Base-by-base conservation (phyloP, 2,888 invertebrate species). In the Pterostichus madidus region DNA sequence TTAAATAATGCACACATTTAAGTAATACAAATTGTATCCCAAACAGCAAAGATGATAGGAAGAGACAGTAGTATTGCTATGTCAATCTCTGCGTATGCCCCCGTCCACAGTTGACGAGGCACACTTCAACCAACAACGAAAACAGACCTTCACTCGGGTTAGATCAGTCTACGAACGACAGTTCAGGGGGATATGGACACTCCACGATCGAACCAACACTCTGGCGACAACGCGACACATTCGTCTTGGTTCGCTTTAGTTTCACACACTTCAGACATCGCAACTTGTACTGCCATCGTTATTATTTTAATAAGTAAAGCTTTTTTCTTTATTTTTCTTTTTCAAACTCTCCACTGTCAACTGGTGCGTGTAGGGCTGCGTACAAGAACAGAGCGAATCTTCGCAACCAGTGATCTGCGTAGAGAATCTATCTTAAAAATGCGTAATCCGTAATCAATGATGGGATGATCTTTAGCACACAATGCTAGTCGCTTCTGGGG, bases 1-100 rank as follows among this genome's bases (percentile, higher is more conserved):
- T 83, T 83, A 83, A 83, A 83, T 83, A 83, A 83, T 83, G 83
- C 83, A 83, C 76, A 83, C 83, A 83, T 83, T 83, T 83, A 83
- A 83, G 83, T 83, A 83, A 83, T 83, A 83, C 83, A 83, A 83
- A 83, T 81, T 83, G 83, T 83, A 77, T 83, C 83, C 83, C 83
- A 83, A 83, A 83, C 83, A 83, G 83, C 83, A 83, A 83, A 77
- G 76, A 83, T 77, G 77, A 81, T 59, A 83, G 83, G 83, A 77
- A 83, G 77, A 83, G 83, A 83, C 77, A 83, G 83, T 83, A 83
- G 83, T 83, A 83, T 83, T 83, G 83, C 83, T 83, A 77, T 77
- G 83, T 77, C 76, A 61, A 59, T 80, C 39, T 39, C 39, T 39
- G 39, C 39, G 39, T 39, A 39, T 39, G 39, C 39, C 39, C 8